phyloP scores from a whole-genome alignment of 92 coral and sea anemone genomes.

The Palythoa heliodiscus region DNA sequence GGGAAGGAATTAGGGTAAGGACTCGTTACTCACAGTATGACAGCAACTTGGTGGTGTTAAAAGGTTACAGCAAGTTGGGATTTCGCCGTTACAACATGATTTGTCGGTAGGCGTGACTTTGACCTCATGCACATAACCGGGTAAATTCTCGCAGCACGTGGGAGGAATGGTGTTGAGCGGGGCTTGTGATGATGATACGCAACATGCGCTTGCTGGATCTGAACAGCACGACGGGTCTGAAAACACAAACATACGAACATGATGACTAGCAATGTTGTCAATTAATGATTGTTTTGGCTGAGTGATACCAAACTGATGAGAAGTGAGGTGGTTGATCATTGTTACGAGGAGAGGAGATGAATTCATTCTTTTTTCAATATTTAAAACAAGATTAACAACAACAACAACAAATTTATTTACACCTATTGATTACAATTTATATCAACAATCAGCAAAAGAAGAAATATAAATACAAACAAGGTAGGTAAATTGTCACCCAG shows the following conservation, averaged over 20 bases:
- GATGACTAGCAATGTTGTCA: not conserved
- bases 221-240: constrained; percentile 23
- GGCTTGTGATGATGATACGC: not conserved
- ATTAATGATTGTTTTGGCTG: not conserved
- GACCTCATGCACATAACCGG: constrained; percentile 11
- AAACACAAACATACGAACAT: not conserved
- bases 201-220: constrained; percentile 28
- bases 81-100: not conserved
- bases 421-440: too few relatives aligned
- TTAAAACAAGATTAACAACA: too few relatives aligned
- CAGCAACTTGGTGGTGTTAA: constrained; percentile 20
- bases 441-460: too few relatives aligned
- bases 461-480: too few relatives aligned
- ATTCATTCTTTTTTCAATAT: too few relatives aligned
- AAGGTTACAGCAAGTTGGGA: constrained; percentile 4
- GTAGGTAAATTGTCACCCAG: too few relatives aligned
- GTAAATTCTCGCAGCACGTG: constrained; percentile 9
- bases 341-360: too few relatives aligned
- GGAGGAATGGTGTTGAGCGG: not conserved
- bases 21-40: not conserved
- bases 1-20: too few relatives aligned
- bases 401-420: too few relatives aligned
- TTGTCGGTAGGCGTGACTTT: not conserved
- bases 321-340: not conserved
- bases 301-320: not conserved